Percentiles rank a stretch among this genome's conserved stretches.
Conservation (phyloP, 2,797 vertebrate genomes). For the Pantherophis vulpinus region DNA sequence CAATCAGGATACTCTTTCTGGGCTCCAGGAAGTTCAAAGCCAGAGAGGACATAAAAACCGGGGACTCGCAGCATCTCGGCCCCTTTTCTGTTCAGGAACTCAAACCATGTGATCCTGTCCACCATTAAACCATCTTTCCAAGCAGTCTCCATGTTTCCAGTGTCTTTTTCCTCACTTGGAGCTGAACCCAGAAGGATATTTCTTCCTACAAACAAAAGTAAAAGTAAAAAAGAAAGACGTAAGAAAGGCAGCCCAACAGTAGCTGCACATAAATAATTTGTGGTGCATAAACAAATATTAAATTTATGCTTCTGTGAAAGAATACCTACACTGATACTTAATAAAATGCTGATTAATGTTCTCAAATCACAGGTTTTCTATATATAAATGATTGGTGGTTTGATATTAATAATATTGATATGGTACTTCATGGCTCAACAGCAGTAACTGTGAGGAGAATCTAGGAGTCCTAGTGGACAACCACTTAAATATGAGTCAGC, state of each 20-base stretch:
- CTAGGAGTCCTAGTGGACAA: background rate
- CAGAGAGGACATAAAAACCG: no score
- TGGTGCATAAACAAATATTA: slow-evolving; percentile 32
- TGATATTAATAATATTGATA: slow-evolving; percentile 42
- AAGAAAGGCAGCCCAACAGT: slow-evolving; percentile 14
- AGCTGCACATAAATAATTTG: slow-evolving; percentile 51
- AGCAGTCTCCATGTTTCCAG: no score
- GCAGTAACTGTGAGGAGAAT: background rate
- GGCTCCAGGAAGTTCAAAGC: no score
- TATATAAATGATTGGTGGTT: slow-evolving; percentile 46
- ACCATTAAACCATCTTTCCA: no score
- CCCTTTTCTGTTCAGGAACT: no score
- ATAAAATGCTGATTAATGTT: slow-evolving; percentile 57
- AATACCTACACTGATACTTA: slow-evolving; percentile 33
- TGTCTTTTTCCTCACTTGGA: no score
- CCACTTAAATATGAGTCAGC: background rate
- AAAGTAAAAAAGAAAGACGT: slow-evolving; percentile 37
- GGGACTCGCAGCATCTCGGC: no score
- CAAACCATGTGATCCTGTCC: no score
- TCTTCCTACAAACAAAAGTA: background rate
- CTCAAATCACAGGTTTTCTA: slow-evolving; percentile 40
- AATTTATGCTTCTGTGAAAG: slow-evolving; percentile 30
- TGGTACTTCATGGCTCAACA: slow-evolving; percentile 5
- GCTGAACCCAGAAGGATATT: no score
- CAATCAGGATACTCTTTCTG: no score